Base-by-base conservation (phyloP, 2,113 vertebrate species). In the Ophiodon elongatus region DNA sequence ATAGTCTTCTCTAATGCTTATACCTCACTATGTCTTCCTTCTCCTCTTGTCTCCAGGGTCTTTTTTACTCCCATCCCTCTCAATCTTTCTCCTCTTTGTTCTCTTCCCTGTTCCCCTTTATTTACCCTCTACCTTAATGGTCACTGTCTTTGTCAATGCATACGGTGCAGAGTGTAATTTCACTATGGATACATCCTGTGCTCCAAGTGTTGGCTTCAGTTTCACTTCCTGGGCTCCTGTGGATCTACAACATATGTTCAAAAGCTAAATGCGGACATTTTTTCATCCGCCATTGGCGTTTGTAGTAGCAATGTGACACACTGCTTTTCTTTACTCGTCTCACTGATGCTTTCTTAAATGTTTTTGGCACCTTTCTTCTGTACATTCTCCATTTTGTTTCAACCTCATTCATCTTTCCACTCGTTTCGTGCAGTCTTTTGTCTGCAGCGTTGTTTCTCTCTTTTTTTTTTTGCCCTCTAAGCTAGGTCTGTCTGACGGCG, bases 211-310 rank as follows among this genome's bases (percentile, higher is more conserved):
- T 91, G 87, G 89, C 88, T 86, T 80, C 45, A 72, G 8, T 75
- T 86, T 79, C 82, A 83, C 82, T 89, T 89, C 89, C 88, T 35
- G 71, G 73, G 59, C 73, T 83, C 90, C 88, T 56, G 81, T 66
- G 80, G 85, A 65, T 80, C 45, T 56, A 59, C 76, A 80, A 66
- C 90, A 92, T 91, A 87, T 90, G 90, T 69, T 91, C 86, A 63
- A 43, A 66, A 54, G 85, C 86, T 88, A 89, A 91, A 92, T 80
- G 70, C 75, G 83, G 85, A 80, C 35, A 25, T 60, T 71, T 65
- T 77, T 65, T 64, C 73, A 62, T 76, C 73, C 35, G 25, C 80
- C 54, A 29, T 39, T 66, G 33, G 64, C 72, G 21, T 85, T 80
- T 70, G 39, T 29, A 57, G 59, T 29, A 57, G 59, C 56, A 70